Evolutionary conservation across 2,113 vertebrate genomes (phyloP), one percentile per base, ranked within the genome.

Genomic region (Alethe castanea): DNA sequence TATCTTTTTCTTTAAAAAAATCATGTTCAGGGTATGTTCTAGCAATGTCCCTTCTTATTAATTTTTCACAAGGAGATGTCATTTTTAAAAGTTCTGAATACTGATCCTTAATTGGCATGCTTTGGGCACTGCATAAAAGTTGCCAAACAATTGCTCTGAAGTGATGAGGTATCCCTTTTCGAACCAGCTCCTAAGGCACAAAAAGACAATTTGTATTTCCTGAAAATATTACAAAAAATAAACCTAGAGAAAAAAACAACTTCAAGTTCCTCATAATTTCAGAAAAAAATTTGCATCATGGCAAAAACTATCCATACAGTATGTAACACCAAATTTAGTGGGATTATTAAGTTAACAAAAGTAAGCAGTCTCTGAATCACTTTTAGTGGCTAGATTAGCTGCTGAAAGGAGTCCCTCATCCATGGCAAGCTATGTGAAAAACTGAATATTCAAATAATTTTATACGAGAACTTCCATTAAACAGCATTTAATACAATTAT

Each of bases 1-100:
- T 99, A 97, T 99, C 99, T 94, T 99, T 99, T 98, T 99, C 99
- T 97, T 99, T 99, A 97, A 99, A 99, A 98, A 99, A 99, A n/a
- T 99, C 99, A 29, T 99, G 99, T 85, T 99, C 99, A 4, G 99
- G 99, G 45, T 99, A 99, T 11, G 99, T 99, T 95, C 99, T 99
- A 86, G 99, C 99, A 83, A 99, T 99, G 96, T 99, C 99, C 92
- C 99, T 98, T 96, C 99, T 98, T 95, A 99, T 99, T 76, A 99
- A 96, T 94, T 99, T 99, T 98, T 99, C 99, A 86, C 98, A 99
- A 47, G 99, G 99, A 31, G 99, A 99, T 5, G 99, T 99, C 99
- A 99, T 99, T 98, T 99, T 99, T 96, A 99, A 97, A 61, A 99
- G 98, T 85, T 99, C 99, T 6, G 99, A 99, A 98, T 99, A 99